Evolutionary conservation across 2,113 vertebrate species (phyloP).

Genomic region (Sitta europaea): DNA sequence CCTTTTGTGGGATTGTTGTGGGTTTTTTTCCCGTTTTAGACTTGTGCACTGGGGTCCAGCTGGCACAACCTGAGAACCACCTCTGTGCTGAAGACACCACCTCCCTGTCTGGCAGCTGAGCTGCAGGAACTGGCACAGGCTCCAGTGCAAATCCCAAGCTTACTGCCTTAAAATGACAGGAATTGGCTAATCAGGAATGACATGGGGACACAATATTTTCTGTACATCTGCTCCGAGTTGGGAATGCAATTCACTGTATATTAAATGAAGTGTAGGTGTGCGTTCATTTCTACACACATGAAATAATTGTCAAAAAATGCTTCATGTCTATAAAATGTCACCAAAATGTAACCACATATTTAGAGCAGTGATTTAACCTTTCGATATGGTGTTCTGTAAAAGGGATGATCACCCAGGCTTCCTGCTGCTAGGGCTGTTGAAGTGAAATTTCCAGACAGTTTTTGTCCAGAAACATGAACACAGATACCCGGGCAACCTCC

Average conservation of each 20-base stretch:
- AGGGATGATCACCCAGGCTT: not conserved
- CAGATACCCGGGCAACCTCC: not conserved
- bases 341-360: not conserved
- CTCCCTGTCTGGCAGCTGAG: not conserved
- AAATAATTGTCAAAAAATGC: not conserved
- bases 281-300: not conserved
- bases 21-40: not conserved
- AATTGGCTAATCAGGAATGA: not conserved
- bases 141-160: not conserved
- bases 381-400: not conserved
- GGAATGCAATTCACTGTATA: not conserved
- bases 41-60: not conserved
- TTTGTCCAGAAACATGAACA: not conserved
- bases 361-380: not conserved
- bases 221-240: not conserved
- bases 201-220: not conserved
- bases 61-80: not conserved
- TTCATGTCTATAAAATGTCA: not conserved
- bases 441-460: not conserved
- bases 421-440: not conserved
- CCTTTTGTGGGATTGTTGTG: not conserved
- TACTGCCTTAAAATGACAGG: not conserved
- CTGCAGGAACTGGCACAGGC: not conserved
- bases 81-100: not conserved
- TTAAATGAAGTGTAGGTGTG: constrained; percentile 25